These are phyloP conservation scores for Syngnathus acus DNA, from an alignment of 2,797 vertebrate species.

Conservation along the genomic window DNA sequence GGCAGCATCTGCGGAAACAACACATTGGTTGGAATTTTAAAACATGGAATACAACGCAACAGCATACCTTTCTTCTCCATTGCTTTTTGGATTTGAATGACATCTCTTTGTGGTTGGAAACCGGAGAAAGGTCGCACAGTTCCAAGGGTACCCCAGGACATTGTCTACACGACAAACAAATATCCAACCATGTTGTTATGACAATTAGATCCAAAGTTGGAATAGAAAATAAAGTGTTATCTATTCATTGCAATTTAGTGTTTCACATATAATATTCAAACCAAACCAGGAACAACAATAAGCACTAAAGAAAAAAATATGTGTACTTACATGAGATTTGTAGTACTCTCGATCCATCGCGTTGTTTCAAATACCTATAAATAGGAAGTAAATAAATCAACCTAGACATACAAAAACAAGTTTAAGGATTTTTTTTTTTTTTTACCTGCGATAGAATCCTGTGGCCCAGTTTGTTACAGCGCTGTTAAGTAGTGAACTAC, in stretches of 20 bases:
- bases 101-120: constrained; percentile 55
- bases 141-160: constrained; percentile 67
- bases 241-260: too few species aligned
- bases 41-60: not conserved
- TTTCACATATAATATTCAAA: too few species aligned
- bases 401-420: not conserved
- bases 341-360: constrained; percentile 48
- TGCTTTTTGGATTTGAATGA: constrained; percentile 34
- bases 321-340: constrained; percentile 43
- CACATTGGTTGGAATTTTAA: not conserved
- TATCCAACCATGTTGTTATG: not conserved
- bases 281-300: not conserved
- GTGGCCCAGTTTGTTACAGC: not conserved
- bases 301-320: not conserved
- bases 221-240: too few species aligned
- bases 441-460: constrained; percentile 31
- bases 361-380: constrained; percentile 3
- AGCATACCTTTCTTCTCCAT: constrained; percentile 56
- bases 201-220: too few species aligned
- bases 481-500: constrained; percentile 1
- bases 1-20: constrained; percentile 36
- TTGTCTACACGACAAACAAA: constrained; percentile 9
- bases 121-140: constrained; percentile 58
- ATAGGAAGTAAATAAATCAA: not conserved
- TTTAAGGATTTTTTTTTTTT: too few species aligned